These are phyloP conservation scores for Myopa testacea DNA, from an alignment of 2,888 invertebrate species.

Conservation along the genomic window DNA sequence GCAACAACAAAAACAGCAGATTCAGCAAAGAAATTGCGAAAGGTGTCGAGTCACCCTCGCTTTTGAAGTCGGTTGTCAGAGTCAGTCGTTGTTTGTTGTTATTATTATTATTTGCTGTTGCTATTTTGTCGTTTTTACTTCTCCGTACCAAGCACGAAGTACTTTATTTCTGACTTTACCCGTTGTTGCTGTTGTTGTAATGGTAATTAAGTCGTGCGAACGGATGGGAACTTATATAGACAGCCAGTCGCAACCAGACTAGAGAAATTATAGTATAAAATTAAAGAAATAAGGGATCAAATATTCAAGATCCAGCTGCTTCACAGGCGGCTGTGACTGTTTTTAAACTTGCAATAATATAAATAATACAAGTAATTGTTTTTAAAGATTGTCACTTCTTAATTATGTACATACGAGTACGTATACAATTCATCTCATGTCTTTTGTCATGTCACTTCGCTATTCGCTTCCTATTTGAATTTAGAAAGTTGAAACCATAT, in stretches of 20 bases:
- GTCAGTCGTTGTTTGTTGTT: slow-evolving; percentile 21
- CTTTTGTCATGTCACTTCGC: too few relatives aligned
- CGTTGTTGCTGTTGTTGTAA: neutral
- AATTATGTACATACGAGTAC: too few relatives aligned
- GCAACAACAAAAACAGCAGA: neutral
- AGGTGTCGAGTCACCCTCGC: slow-evolving; percentile 30
- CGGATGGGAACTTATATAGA: slow-evolving; percentile 16
- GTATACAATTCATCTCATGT: too few relatives aligned
- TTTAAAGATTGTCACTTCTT: too few relatives aligned
- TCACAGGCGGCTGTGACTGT: too few relatives aligned
- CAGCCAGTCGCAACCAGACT: neutral
- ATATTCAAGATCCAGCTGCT: too few relatives aligned
- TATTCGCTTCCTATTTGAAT: too few relatives aligned
- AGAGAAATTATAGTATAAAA: neutral
- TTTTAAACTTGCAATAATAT: too few relatives aligned
- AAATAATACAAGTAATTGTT: too few relatives aligned
- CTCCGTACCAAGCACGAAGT: neutral
- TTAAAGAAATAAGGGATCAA: too few relatives aligned
- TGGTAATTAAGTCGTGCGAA: slow-evolving; percentile 20
- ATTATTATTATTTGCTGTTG: neutral
- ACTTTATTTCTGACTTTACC: neutral
- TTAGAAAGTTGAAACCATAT: too few relatives aligned
- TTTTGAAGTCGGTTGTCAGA: slow-evolving; percentile 22
- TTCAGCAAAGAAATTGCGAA: neutral
- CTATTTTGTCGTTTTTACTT: slow-evolving; percentile 2